Evolutionary conservation across 1,140 invertebrate species (phyloP).

Genomic region (Lepidurus arcticus): DNA sequence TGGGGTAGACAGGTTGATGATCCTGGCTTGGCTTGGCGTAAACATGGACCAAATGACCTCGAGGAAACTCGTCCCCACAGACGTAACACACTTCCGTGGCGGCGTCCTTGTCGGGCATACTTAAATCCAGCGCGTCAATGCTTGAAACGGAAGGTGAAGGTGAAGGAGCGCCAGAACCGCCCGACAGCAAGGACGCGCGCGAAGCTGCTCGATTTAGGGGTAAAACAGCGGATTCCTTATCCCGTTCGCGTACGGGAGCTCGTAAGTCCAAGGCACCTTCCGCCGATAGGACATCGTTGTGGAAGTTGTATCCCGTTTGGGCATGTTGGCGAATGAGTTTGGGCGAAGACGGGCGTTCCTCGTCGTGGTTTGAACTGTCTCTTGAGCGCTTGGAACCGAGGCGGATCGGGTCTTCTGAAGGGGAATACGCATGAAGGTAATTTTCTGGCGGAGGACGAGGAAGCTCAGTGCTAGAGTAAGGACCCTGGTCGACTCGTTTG

Average conservation of each 20-base stretch:
- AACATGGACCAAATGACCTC: constrained; percentile 64
- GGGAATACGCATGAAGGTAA: constrained; percentile 8
- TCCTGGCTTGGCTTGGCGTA: constrained; percentile 53
- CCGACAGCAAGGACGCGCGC: constrained; percentile 22
- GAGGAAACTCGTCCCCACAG: constrained; percentile 77
- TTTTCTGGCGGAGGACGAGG: background rate
- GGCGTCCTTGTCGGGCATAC: constrained; percentile 85
- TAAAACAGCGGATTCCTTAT: constrained; percentile 24
- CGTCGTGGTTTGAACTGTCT: constrained; percentile 9
- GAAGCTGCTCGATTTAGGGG: constrained; percentile 1
- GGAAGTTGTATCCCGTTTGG: constrained; percentile 2
- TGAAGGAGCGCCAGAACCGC: constrained; percentile 30
- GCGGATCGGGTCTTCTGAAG: background rate
- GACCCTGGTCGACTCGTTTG: constrained; percentile 80
- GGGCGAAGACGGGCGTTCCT: constrained; percentile 10
- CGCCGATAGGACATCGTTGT: background rate
- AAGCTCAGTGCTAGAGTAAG: constrained; percentile 70
- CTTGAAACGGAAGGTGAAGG: constrained; percentile 38
- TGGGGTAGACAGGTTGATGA: constrained; percentile 70
- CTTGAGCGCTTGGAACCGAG: constrained; percentile 18
- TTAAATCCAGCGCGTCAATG: constrained; percentile 74
- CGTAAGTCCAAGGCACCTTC: constrained; percentile 59
- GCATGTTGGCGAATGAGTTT: constrained; percentile 22
- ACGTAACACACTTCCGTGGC: constrained; percentile 73
- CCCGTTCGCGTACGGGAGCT: constrained; percentile 34